Evolutionary conservation across 2,797 vertebrate species (phyloP).

Genomic region (Macropodus opercularis): DNA sequence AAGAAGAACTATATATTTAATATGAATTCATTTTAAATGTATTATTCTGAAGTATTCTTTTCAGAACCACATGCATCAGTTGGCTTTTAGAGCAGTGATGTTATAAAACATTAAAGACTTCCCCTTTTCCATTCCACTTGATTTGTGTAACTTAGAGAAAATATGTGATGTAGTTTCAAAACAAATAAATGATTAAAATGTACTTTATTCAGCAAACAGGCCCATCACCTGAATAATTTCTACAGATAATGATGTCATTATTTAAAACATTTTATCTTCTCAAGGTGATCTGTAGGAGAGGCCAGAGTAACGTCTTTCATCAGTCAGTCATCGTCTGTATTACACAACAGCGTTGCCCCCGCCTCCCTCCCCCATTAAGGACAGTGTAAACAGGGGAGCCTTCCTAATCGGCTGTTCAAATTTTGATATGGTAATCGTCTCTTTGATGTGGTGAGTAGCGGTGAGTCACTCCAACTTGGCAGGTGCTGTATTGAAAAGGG

Average conservation of each 20-base stretch:
- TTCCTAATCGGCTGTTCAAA: constrained; percentile 67
- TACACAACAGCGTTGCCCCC: constrained; percentile 22
- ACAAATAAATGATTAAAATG: constrained; percentile 25
- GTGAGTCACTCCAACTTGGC: constrained; percentile 46
- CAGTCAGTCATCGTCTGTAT: constrained; percentile 22
- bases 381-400: constrained; percentile 41
- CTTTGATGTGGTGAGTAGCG: constrained; percentile 63
- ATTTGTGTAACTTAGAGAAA: constrained; percentile 32
- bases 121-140: constrained; percentile 15
- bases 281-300: constrained; percentile 21
- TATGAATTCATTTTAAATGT: constrained; percentile 37
- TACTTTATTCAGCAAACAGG: constrained; percentile 22
- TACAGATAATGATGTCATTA: constrained; percentile 25
- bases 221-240: constrained; percentile 13
- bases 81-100: constrained; percentile 26
- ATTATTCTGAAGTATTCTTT: constrained; percentile 32
- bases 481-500: constrained; percentile 21
- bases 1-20: constrained; percentile 39
- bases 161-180: constrained; percentile 12
- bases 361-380: constrained; percentile 31
- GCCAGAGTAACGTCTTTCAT: constrained; percentile 12
- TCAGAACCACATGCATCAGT: constrained; percentile 42
- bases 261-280: constrained; percentile 5
- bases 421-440: constrained; percentile 63
- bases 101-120: constrained; percentile 1